Conservation (phyloP, 1,140 invertebrate genomes). For the Ips nitidus region DNA sequence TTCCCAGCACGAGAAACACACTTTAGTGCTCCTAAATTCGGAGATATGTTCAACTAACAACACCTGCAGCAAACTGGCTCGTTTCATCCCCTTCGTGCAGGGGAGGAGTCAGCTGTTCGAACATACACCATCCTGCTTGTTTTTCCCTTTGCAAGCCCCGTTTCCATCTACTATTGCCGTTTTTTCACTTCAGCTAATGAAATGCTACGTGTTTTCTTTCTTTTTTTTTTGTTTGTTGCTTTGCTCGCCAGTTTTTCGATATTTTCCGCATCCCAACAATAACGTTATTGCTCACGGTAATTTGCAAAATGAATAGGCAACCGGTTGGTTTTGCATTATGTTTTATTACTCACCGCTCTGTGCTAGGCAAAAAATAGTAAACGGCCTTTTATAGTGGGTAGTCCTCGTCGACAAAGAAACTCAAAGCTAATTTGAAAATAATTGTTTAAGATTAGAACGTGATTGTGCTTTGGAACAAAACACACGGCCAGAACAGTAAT, state of each 20-base stretch:
- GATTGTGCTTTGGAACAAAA: no score
- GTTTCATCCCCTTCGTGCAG: conserved; percentile 3
- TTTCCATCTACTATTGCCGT: conserved; percentile 11
- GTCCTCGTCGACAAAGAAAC: no score
- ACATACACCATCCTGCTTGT: conserved; percentile 1
- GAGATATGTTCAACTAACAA: conserved; percentile 18
- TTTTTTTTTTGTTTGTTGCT: conserved; percentile 3
- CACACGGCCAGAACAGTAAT: no score
- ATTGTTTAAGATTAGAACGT: no score
- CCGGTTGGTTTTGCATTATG: not conserved
- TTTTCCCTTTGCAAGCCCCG: not conserved
- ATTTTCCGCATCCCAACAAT: conserved; percentile 8
- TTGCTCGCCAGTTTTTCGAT: not conserved
- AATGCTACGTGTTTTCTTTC: conserved; percentile 9
- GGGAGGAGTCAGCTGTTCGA: conserved; percentile 18
- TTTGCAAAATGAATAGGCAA: not conserved
- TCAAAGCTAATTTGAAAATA: no score
- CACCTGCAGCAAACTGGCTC: conserved; percentile 13
- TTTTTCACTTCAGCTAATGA: conserved; percentile 14
- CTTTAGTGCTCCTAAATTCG: conserved; percentile 6
- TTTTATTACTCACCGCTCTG: no score
- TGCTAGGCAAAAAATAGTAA: no score
- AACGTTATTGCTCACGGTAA: conserved; percentile 11
- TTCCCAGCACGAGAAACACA: not conserved
- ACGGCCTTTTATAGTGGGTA: no score